Evolutionary conservation across 2,888 invertebrate genomes (phyloP).

Genomic region (Tenthredo livida): DNA sequence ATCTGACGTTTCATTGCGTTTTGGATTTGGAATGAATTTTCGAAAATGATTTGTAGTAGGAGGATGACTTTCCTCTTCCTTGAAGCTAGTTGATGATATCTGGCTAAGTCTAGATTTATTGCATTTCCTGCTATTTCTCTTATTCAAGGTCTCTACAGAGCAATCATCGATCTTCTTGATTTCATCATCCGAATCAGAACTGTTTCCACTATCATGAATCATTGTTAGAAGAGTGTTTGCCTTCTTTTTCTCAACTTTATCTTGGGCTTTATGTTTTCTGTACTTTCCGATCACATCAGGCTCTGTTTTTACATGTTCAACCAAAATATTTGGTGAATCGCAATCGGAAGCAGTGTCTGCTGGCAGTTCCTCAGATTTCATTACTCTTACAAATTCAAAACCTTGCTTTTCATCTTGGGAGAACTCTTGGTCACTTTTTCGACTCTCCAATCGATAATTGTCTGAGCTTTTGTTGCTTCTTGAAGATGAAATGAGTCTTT

Average conservation of each 20-base stretch:
- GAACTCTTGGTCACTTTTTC: not conserved
- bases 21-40: not conserved
- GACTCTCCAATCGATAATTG: not conserved
- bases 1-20: not conserved
- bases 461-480: not conserved
- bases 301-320: not conserved
- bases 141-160: not conserved
- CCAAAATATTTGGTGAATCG: not conserved
- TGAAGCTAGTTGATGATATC: not conserved
- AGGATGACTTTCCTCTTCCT: not conserved
- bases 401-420: not conserved
- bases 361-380: not conserved
- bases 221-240: not conserved
- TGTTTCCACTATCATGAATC: not conserved
- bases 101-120: not conserved
- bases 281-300: not conserved
- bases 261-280: not conserved
- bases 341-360: not conserved
- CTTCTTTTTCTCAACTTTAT: not conserved
- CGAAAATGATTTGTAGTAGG: not conserved
- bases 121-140: not conserved
- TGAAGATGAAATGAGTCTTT: not conserved
- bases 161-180: not conserved
- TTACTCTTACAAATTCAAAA: not conserved
- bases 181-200: conserved; percentile 20